Evolutionary conservation across 2,797 vertebrate species (phyloP), one percentile per base, ranked within the genome.

Genomic region (Melanotaenia pygmaea): DNA sequence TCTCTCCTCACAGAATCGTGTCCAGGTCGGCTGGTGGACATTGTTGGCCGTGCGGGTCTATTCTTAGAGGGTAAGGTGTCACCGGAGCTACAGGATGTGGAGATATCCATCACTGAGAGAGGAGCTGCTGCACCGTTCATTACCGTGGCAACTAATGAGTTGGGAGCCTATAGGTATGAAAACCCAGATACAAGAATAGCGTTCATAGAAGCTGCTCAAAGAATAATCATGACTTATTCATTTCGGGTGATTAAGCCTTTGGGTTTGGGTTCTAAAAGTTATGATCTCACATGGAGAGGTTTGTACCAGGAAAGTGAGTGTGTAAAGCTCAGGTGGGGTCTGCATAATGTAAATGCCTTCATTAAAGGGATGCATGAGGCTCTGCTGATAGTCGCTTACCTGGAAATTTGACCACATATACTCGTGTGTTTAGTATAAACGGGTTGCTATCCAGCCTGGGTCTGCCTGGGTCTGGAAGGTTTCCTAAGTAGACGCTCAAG

Each of bases 11-110:
- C 84, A 99, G 98, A 99, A 81, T 96, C 92, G 35, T 99, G 98
- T 81, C 98, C 98, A 0, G 98, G 98, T 62, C 96, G 96, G 60
- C 90, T 99, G 89, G 97, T 98, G 62, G 96, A 97, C 88, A 98
- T 99, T 65, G 82, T 91, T 0, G 98, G 98, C 28, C 96, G 96
- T 63, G 98, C 97, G 0, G 98, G 98, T 16, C 94, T 99, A 20
- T 99, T 99, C 87, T 90, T 99, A 63, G 95, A 96, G 84, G 98
- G 98, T 4, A 93, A 73, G 59, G 96, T 99, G 80, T 94, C 96
- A 18, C 98, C 98, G 0, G 95, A 95, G 71, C 79, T 99, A 30
- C 95, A 97, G 77, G 98, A 96, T 2, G 98, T 99, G 0, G 97
- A 97, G 92, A 98, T 99, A 69, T 92, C 96, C 66, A 99, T 99